A percentile compares a stretch with the other conserved stretches of the same genome.
These are phyloP conservation scores for Anguilla rostrata DNA, from an alignment of 2,113 vertebrate species.

Conservation along the genomic window DNA sequence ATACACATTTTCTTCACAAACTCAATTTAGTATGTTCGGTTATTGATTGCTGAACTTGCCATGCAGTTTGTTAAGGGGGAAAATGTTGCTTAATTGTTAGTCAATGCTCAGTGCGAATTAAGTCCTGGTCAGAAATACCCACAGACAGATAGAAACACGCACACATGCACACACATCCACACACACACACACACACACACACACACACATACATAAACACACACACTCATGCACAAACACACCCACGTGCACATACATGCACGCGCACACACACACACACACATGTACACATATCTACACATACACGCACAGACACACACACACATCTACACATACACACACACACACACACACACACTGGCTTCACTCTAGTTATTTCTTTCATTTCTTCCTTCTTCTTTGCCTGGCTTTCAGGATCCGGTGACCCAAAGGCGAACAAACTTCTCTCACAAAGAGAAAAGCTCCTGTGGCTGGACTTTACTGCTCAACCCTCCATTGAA, in stretches of 20 bases:
- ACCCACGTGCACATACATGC: not conserved
- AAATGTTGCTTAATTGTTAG: too few species aligned
- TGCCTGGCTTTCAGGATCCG: conserved; percentile 38
- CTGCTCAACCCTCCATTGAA: conserved; percentile 58
- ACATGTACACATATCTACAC: not conserved
- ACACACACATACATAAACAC: not conserved
- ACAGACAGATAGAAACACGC: not conserved
- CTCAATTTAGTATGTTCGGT: too few species aligned
- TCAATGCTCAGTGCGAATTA: too few species aligned
- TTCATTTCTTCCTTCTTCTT: conserved; percentile 12
- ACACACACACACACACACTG: conserved; percentile 13
- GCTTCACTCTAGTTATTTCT: conserved; percentile 18
- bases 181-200: not conserved
- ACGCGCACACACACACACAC: conserved; percentile 1
- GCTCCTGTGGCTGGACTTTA: conserved; percentile 46
- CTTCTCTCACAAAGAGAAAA: conserved; percentile 37
- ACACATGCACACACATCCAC: not conserved
- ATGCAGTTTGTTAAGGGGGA: too few species aligned
- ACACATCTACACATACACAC: conserved; percentile 3
- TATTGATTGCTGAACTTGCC: too few species aligned
- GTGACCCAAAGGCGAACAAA: conserved; percentile 52
- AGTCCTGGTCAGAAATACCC: too few species aligned
- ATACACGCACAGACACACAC: conserved; percentile 4
- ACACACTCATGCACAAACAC: not conserved
- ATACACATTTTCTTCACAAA: not conserved